Evolutionary conservation across 2,113 vertebrate genomes (phyloP).

Genomic region (Hypanus sabinus): DNA sequence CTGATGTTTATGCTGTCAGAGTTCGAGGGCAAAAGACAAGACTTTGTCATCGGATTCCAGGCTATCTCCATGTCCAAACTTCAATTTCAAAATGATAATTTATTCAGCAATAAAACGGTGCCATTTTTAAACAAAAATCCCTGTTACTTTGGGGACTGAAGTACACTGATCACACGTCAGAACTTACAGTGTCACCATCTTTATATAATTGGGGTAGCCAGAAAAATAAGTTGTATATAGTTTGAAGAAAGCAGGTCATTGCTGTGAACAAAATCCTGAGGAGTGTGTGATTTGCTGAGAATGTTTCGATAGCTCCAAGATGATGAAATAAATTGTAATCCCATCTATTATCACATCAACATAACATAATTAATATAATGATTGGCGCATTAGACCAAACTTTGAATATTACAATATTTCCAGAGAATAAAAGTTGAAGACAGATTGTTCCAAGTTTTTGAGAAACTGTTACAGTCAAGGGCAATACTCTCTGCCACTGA

Average conservation of each 20-base stretch:
- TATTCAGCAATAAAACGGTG: not conserved
- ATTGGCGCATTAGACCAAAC: not conserved
- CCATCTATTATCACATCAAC: conserved; percentile 20
- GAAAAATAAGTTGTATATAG: conserved; percentile 4
- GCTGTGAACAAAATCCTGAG: not conserved
- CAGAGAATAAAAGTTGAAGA: not conserved
- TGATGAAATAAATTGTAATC: conserved; percentile 33
- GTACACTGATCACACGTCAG: conserved; percentile 7
- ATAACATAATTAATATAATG: not conserved
- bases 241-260: conserved; percentile 19
- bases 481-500: not conserved
- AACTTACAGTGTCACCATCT: not conserved
- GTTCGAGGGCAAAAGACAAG: not conserved
- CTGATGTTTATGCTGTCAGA: not conserved
- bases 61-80: not conserved
- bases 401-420: too few relatives aligned
- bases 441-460: not conserved
- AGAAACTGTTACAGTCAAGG: not conserved
- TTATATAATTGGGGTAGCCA: not conserved
- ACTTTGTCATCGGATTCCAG: not conserved
- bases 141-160: not conserved
- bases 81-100: not conserved
- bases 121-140: not conserved
- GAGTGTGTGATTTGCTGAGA: conserved; percentile 8
- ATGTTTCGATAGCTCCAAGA: conserved; percentile 1